Percentiles rank a stretch among this genome's conserved stretches.
Evolutionary conservation across 92 coral and sea anemone species (phyloP).

Genomic region (Porites divaricata): DNA sequence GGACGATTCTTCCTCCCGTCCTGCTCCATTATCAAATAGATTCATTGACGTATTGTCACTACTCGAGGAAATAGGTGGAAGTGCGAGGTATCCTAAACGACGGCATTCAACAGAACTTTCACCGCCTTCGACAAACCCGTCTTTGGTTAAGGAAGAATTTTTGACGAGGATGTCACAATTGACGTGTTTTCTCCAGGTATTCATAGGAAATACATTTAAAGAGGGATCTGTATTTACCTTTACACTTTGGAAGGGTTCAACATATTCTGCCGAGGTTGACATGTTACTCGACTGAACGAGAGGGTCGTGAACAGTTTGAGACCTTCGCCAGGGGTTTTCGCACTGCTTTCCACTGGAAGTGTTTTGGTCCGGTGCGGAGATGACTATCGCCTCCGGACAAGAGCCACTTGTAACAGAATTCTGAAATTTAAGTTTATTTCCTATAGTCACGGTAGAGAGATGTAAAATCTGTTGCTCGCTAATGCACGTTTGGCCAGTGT

Average conservation of each 20-base stretch:
- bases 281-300: background rate
- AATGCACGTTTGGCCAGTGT: background rate
- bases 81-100: background rate
- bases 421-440: constrained; percentile 2
- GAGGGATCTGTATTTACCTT: background rate
- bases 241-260: constrained; percentile 3
- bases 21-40: background rate
- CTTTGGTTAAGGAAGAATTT: background rate
- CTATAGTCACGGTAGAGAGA: background rate
- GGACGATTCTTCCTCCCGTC: background rate
- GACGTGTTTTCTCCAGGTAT: background rate
- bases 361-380: background rate
- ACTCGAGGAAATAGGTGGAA: background rate
- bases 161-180: background rate
- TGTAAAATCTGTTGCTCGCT: background rate
- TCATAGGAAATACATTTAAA: background rate
- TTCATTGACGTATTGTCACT: background rate
- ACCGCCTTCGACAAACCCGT: background rate
- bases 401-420: background rate
- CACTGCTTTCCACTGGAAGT: background rate
- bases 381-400: constrained; percentile 2
- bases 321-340: background rate
- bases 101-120: background rate
- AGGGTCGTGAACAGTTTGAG: background rate
- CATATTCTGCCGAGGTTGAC: no score